Conservation (phyloP, 2,797 vertebrate genomes). For the Sebastes minor region DNA sequence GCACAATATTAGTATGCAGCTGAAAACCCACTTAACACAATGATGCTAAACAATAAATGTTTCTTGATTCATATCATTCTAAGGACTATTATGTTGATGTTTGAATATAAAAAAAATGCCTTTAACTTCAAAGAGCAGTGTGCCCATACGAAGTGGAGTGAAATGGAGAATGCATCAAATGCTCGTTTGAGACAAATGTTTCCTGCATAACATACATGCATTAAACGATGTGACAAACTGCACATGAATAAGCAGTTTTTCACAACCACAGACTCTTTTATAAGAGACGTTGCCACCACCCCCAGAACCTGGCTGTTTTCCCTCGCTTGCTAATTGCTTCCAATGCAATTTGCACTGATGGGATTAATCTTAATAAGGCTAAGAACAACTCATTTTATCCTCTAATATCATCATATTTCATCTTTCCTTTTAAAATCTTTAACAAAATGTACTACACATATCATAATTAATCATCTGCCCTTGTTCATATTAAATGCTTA, state of each 20-base stretch:
- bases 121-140: neutral
- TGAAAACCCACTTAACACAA: neutral
- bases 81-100: neutral
- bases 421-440: neutral
- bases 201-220: neutral
- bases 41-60: neutral
- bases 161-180: neutral
- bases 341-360: neutral
- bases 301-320: neutral
- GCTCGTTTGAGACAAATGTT: neutral
- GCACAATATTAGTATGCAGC: neutral
- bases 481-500: neutral
- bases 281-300: neutral
- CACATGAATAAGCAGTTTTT: neutral
- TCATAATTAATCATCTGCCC: neutral
- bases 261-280: neutral
- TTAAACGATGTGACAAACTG: neutral
- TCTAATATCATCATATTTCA: neutral
- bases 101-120: neutral
- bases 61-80: neutral
- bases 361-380: neutral
- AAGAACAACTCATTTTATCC: neutral
- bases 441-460: neutral
- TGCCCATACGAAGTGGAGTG: neutral
- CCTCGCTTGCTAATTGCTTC: neutral